Evolutionary conservation across 2,888 invertebrate genomes (phyloP).

Genomic region (Athripsodes cinereus): DNA sequence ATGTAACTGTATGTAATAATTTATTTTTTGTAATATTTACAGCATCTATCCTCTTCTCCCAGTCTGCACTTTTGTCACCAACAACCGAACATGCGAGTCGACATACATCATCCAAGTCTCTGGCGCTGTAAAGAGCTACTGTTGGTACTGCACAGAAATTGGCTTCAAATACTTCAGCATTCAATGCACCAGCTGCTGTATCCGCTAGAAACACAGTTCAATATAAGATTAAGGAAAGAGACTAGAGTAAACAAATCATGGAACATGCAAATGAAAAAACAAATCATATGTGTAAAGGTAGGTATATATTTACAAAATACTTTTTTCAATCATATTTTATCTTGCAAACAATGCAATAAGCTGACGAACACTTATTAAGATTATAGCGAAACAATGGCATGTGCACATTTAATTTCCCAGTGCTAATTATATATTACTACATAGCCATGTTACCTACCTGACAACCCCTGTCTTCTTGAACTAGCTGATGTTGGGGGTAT

Average conservation of each 20-base stretch:
- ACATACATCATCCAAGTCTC: slow-evolving; percentile 79
- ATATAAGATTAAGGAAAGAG: too few species aligned
- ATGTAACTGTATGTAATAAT: not conserved
- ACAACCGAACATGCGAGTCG: slow-evolving; percentile 67
- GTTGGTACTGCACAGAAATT: slow-evolving; percentile 80
- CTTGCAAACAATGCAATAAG: too few species aligned
- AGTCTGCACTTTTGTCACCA: slow-evolving; percentile 77
- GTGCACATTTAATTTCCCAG: too few species aligned
- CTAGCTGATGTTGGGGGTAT: slow-evolving; percentile 37
- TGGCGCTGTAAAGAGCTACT: slow-evolving; percentile 73
- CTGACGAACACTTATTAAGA: too few species aligned
- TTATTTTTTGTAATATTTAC: slow-evolving; percentile 52
- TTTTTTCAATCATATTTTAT: too few species aligned
- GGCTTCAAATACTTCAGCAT: slow-evolving; percentile 80
- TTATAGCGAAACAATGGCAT: too few species aligned
- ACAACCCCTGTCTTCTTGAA: slow-evolving; percentile 30
- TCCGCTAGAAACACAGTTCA: slow-evolving; percentile 13
- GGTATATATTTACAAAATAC: too few species aligned
- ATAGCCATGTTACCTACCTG: slow-evolving; percentile 7
- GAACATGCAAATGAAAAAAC: too few species aligned
- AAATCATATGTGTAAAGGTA: too few species aligned
- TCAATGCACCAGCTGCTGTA: slow-evolving; percentile 76
- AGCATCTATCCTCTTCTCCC: slow-evolving; percentile 92
- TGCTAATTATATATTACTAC: too few species aligned
- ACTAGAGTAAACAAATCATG: too few species aligned